Evolutionary conservation across 2,797 vertebrate genomes (phyloP).

Genomic region (Poecilia gillii): DNA sequence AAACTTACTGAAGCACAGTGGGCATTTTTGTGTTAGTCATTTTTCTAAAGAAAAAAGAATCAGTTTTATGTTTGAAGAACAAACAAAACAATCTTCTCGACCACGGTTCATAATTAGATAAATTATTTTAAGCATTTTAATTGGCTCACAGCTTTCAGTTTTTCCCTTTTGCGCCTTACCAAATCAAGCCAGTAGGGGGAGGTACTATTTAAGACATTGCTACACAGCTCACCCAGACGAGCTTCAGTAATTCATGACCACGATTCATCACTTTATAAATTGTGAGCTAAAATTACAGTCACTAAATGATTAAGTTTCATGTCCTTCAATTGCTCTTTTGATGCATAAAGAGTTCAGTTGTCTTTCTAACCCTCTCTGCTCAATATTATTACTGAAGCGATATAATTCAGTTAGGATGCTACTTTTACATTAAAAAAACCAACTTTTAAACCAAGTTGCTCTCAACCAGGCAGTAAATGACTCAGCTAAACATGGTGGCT

Average conservation of each 20-base stretch:
- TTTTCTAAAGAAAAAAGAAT: neutral
- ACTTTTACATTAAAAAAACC: neutral
- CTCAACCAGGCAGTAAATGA: neutral
- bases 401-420: neutral
- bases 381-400: neutral
- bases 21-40: neutral
- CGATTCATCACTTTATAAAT: neutral
- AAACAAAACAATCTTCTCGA: neutral
- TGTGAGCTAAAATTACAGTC: neutral
- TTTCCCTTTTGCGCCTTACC: neutral
- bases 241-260: neutral
- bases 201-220: neutral
- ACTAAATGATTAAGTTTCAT: neutral
- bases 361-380: neutral
- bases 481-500: neutral
- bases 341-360: neutral
- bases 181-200: neutral
- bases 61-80: neutral
- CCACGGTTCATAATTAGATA: neutral
- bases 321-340: neutral
- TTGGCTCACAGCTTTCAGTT: neutral
- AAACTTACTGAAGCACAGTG: neutral
- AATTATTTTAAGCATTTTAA: neutral
- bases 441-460: neutral
- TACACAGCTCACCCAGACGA: neutral